Conservation (phyloP, 2,888 invertebrate species). For the Anagyrus pseudococci region DNA sequence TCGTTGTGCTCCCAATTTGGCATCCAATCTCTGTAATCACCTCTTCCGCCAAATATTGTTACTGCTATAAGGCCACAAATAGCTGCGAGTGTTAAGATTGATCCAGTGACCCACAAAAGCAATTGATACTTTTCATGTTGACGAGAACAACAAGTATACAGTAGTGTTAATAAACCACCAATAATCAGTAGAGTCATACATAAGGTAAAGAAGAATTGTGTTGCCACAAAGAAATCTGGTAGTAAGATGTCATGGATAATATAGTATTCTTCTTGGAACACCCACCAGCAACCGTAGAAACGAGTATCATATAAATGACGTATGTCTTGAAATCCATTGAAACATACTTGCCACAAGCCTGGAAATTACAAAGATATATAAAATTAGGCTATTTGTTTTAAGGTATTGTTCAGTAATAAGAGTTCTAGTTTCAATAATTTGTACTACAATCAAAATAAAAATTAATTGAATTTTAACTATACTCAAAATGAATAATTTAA, state of each 20-base stretch:
- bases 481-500: no score
- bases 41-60: constrained; percentile 87
- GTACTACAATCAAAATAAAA: no score
- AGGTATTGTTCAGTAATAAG: no score
- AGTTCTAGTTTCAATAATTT: no score
- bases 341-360: constrained; percentile 96
- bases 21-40: constrained; percentile 94
- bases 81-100: constrained; percentile 75
- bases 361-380: constrained; percentile 31
- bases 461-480: no score
- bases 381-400: no score
- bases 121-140: constrained; percentile 80
- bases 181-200: constrained; percentile 82
- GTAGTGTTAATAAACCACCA: constrained; percentile 75
- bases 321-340: constrained; percentile 85
- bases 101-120: constrained; percentile 76
- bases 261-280: constrained; percentile 95
- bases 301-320: constrained; percentile 83
- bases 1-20: constrained; percentile 96
- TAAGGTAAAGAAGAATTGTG: constrained; percentile 92
- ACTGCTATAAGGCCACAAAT: constrained; percentile 83
- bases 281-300: constrained; percentile 94
- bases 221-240: constrained; percentile 91
- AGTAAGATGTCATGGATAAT: constrained; percentile 89
- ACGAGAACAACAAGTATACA: constrained; percentile 77